phyloP scores from a whole-genome alignment of 2,888 invertebrate species.

The Eristalis intricaria region DNA sequence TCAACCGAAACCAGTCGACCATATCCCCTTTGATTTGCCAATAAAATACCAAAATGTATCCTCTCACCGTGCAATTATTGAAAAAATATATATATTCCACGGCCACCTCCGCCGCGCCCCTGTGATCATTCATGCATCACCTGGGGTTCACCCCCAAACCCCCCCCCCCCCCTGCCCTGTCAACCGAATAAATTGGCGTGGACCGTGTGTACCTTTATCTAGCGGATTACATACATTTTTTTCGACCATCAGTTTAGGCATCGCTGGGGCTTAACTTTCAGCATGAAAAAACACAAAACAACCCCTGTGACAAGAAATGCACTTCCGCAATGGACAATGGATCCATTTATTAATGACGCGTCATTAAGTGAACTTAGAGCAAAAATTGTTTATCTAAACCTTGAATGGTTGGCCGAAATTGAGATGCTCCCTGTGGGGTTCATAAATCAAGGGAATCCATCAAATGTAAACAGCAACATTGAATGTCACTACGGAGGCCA shows the following conservation, averaged over 20 bases:
- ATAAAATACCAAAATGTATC: background rate
- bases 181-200: background rate
- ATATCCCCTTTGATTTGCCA: background rate
- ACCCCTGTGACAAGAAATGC: background rate
- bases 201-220: background rate
- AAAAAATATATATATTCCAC: background rate
- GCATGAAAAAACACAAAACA: too few species aligned
- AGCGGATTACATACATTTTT: background rate
- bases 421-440: constrained; percentile 8
- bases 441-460: constrained; percentile 57
- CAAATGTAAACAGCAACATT: constrained; percentile 48
- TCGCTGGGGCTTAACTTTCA: too few species aligned
- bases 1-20: background rate
- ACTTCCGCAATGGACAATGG: background rate
- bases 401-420: background rate
- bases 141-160: background rate
- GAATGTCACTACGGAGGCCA: constrained; percentile 46
- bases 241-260: background rate
- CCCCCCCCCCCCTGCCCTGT: background rate
- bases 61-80: background rate
- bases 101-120: background rate
- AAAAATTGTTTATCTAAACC: background rate
- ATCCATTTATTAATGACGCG: background rate
- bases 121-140: background rate
- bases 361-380: background rate